Percentiles rank a stretch among this genome's conserved stretches.
These are phyloP conservation scores for Iselma pallidipennis DNA, from an alignment of 2,888 invertebrate genomes.

Conservation along the genomic window DNA sequence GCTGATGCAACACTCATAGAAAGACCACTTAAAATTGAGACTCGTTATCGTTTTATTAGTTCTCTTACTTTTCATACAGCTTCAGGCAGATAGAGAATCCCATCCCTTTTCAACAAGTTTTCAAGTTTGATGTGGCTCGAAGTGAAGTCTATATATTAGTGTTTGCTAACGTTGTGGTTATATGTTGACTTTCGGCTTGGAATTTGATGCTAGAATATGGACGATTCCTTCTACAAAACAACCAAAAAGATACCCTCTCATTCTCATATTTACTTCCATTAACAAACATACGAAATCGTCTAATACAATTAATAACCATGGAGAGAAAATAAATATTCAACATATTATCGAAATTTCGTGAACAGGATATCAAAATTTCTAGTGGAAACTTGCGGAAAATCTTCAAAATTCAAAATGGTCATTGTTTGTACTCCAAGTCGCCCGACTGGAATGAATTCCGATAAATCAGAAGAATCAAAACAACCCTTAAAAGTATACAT, in stretches of 20 bases:
- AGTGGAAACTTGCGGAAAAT: no score
- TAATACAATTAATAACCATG: no score
- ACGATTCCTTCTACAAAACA: background rate
- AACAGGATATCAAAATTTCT: constrained; percentile 30
- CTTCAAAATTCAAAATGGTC: constrained; percentile 36
- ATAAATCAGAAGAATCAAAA: constrained; percentile 42
- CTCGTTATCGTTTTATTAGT: constrained; percentile 23
- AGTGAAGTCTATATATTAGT: constrained; percentile 32
- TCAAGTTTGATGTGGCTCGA: constrained; percentile 27
- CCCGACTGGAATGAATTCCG: constrained; percentile 40
- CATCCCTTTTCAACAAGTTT: constrained; percentile 30
- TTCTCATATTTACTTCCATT: background rate
- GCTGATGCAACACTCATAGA: no score
- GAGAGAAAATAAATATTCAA: no score
- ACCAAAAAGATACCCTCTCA: background rate
- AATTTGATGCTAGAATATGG: constrained; percentile 20
- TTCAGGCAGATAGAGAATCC: constrained; percentile 12
- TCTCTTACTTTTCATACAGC: constrained; percentile 24
- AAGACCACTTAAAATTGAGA: constrained; percentile 13
- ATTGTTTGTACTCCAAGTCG: constrained; percentile 43
- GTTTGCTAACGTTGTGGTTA: constrained; percentile 32
- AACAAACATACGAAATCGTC: no score
- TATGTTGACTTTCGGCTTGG: constrained; percentile 32
- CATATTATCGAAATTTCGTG: no score
- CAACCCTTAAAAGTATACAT: constrained; percentile 49